Evolutionary conservation across 2,797 vertebrate species (phyloP), one percentile per base, ranked within the genome.

Genomic region (Agapornis canus): DNA sequence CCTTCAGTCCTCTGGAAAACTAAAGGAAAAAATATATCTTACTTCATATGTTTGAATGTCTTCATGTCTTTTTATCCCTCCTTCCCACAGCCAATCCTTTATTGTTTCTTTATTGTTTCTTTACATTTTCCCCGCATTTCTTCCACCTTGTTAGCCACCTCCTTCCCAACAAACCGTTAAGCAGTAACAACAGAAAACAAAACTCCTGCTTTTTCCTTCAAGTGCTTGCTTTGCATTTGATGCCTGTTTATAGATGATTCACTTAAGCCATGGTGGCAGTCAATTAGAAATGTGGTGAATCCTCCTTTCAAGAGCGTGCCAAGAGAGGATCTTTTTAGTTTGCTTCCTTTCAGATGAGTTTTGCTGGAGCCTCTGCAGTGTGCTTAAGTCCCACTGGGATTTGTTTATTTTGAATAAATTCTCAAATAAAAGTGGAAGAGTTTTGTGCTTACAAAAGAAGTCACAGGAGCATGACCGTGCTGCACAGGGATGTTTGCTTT

Each of bases 201-300:
- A 27, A 0, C 9, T 65, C 48, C 66, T 59, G 51, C 71, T 59
- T 23, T 68, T 94, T 48, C 39, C 45, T 92, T 90, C 92, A 89
- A 92, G 39, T 87, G 56, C 88, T 91, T 93, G 76, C 85, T 90
- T 95, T 94, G 93, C 76, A 80, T 94, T 94, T 83, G 66, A 85
- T 93, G 71, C 85, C 92, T 96, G 90, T 96, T 97, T 95, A 96
- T 95, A 96, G 93, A 78, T 86, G 39, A 89, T 95, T 96, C 77
- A 56, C 73, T 95, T 91, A 83, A 89, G 72, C 94, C 70, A 56
- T 6, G 4, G 86, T 92, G 81, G 86, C 95, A 95, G 90, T 96
- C 93, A 95, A 22, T 96, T 89, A 96, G 95, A 96, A 95, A 89
- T 51, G 72, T 82, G 71, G 96, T 91, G 94, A 96, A 95, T 95